phyloP scores from a whole-genome alignment of 2,888 invertebrate genomes.

The Actias luna region DNA sequence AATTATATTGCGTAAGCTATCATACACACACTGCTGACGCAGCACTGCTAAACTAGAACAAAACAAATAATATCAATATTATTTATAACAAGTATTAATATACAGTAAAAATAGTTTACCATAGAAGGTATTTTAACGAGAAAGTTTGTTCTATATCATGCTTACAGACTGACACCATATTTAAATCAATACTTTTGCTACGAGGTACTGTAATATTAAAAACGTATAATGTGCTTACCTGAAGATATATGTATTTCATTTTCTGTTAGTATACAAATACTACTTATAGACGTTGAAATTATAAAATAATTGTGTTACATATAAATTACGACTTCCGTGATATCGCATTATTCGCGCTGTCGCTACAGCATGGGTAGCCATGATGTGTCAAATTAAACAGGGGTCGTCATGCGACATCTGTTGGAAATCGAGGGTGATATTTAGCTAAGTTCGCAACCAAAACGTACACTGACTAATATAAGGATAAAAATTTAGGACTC shows the following conservation, averaged over 20 bases:
- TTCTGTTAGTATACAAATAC: slow-evolving; percentile 22
- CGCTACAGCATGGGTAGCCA: slow-evolving; percentile 27
- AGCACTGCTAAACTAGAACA: background rate
- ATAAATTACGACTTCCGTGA: slow-evolving; percentile 17
- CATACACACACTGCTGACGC: background rate
- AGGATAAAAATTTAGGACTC: background rate
- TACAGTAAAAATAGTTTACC: background rate
- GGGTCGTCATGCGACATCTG: slow-evolving; percentile 54
- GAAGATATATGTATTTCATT: slow-evolving; percentile 26
- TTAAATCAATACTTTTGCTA: slow-evolving; percentile 52
- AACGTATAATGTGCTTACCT: slow-evolving; percentile 31
- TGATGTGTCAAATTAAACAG: slow-evolving; percentile 36
- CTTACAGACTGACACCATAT: slow-evolving; percentile 35
- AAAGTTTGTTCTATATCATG: background rate
- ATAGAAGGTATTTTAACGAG: background rate
- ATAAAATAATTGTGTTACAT: slow-evolving; percentile 5
- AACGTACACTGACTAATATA: slow-evolving; percentile 20
- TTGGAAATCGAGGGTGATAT: slow-evolving; percentile 36
- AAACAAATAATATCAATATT: background rate
- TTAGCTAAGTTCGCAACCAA: slow-evolving; percentile 32
- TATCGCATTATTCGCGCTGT: slow-evolving; percentile 18
- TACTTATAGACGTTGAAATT: background rate
- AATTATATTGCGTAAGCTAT: slow-evolving; percentile 7
- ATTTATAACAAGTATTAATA: background rate
- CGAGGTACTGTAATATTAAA: slow-evolving; percentile 21